Evolutionary conservation across 2,113 vertebrate species (phyloP).

Genomic region (Dromaius novaehollandiae): DNA sequence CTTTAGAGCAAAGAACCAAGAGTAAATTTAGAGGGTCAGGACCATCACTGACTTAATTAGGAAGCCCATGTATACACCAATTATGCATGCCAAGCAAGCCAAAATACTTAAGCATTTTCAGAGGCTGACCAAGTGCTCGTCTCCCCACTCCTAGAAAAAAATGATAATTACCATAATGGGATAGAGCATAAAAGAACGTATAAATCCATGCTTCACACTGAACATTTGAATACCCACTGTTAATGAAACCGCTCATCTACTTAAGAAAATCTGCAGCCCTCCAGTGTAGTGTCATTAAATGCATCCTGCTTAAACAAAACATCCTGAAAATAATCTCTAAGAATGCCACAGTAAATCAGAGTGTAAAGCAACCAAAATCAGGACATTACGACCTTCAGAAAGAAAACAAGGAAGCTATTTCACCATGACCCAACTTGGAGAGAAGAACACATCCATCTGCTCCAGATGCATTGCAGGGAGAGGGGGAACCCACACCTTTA

Average conservation of each 20-base stretch:
- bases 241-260: background rate
- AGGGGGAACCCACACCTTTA: background rate
- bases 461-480: background rate
- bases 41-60: background rate
- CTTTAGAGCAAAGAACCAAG: background rate
- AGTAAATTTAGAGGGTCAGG: background rate
- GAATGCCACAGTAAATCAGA: background rate
- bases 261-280: background rate
- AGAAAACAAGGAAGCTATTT: background rate
- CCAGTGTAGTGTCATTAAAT: background rate
- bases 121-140: background rate
- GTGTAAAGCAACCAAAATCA: background rate
- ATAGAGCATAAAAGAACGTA: background rate
- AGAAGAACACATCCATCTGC: background rate
- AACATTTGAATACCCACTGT: background rate
- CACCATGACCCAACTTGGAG: background rate
- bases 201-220: background rate
- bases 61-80: background rate
- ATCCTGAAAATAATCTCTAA: background rate
- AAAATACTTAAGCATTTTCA: background rate
- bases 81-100: background rate
- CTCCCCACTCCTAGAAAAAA: background rate
- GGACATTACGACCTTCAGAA: background rate
- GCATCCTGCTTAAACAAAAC: rapidly evolving
- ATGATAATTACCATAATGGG: rapidly evolving